Base-by-base conservation (phyloP, 2,797 vertebrate species). In the Gallirallus australis region DNA sequence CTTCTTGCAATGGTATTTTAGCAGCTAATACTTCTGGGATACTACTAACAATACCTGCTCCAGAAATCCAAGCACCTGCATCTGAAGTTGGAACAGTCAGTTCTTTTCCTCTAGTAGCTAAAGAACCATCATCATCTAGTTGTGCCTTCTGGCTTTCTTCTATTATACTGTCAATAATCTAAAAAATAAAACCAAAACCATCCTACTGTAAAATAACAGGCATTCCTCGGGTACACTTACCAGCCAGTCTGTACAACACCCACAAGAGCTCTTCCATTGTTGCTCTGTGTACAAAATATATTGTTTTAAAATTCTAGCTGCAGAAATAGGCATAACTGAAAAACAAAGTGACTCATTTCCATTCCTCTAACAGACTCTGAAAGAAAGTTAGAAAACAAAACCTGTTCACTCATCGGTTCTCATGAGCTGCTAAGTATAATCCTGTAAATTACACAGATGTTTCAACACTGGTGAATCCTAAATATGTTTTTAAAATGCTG, bases 131-230 rank as follows among this genome's bases (percentile, higher is more conserved):
- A 86, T 96, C 98, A 68, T 98, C 98, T 42, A 97, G 97, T 30
- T 89, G 98, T 77, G 96, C 98, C 93, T 99, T 99, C 93, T 99
- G 98, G 97, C 98, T 99, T 97, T 99, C 99, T 96, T 99, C 98
- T 89, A 99, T 99, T 97, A 99, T 99, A 98, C 99, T 99, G 95
- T 99, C 99, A 89, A 99, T 99, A 90, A 99, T 99, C 99, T 99
- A 94, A 76, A 96, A 83, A 65, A 90, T 59, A 95, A 93, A 83
- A 19, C 20, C 42, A 45, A 94, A 95, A 63, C 6, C 45, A 72
- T 91, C 83, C 76, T 6, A 86, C 56, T 37, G 40, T 63, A 56
- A 53, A 70, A 42, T 30, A 84, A 52, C 21, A 89, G 11, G 7
- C 35, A 65, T 12, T 39, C 68, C 39, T 9, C 20, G 21, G 15